These are phyloP conservation scores for Cotesia glomerata DNA, from an alignment of 1,140 invertebrate species.

Conservation along the genomic window DNA sequence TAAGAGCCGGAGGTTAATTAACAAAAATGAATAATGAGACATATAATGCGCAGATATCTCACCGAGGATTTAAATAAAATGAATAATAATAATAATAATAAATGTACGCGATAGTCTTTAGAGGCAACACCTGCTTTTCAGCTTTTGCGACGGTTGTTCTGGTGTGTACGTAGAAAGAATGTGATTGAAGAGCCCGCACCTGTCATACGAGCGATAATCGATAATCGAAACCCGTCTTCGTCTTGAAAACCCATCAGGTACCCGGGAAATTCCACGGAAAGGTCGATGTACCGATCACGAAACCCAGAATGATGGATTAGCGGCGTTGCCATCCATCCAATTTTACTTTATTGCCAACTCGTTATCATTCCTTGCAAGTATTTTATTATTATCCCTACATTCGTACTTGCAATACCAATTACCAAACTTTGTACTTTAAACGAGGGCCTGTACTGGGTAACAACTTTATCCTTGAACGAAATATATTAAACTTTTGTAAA, in stretches of 20 bases:
- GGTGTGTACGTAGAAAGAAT: neutral
- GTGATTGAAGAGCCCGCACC: slow-evolving; percentile 20
- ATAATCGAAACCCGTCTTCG: slow-evolving; percentile 15
- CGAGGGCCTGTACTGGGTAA: too few relatives aligned
- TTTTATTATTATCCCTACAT: neutral
- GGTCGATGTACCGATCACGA: slow-evolving; percentile 28
- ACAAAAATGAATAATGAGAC: too few relatives aligned
- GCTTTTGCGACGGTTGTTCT: neutral
- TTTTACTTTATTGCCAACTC: slow-evolving; percentile 26
- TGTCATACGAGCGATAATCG: slow-evolving; percentile 23
- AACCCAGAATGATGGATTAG: slow-evolving; percentile 19
- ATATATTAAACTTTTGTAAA: too few relatives aligned
- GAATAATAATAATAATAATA: neutral
- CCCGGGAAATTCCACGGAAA: slow-evolving; percentile 30
- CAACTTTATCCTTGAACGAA: too few relatives aligned
- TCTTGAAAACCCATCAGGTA: neutral
- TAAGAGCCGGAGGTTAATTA: too few relatives aligned
- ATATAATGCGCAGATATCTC: too few relatives aligned
- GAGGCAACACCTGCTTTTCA: neutral
- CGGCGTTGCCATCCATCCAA: slow-evolving; percentile 3
- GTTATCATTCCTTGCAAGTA: too few relatives aligned
- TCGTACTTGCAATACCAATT: neutral
- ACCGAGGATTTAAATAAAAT: too few relatives aligned
- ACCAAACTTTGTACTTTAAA: too few relatives aligned
- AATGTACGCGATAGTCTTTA: neutral